These are phyloP conservation scores for Plagiodera versicolora DNA, from an alignment of 2,888 invertebrate genomes.

Conservation along the genomic window DNA sequence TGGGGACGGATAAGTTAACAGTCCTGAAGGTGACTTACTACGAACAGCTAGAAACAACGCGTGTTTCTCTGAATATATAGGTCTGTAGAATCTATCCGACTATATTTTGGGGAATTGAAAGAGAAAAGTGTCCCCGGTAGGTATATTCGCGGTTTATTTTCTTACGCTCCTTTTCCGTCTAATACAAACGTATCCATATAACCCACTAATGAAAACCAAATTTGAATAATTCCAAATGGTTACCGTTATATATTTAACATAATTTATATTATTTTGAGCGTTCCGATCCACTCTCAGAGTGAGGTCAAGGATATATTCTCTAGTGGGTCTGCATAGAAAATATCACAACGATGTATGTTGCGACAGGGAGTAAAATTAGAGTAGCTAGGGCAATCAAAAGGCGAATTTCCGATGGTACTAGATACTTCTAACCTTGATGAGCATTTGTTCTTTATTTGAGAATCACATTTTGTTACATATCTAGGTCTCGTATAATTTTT, in stretches of 20 bases:
- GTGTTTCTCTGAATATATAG: constrained; percentile 15
- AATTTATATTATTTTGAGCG: neutral
- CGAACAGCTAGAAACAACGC: constrained; percentile 16
- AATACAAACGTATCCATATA: no score
- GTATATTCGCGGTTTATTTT: no score
- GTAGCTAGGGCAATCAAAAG: no score
- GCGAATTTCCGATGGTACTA: no score
- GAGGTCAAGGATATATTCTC: neutral
- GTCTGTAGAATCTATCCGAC: neutral
- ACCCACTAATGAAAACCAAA: neutral
- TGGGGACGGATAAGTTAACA: constrained; percentile 20
- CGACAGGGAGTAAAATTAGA: no score
- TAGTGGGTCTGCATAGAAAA: neutral
- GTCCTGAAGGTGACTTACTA: constrained; percentile 18
- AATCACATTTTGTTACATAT: no score
- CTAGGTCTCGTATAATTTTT: no score
- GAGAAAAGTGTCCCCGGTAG: constrained; percentile 1
- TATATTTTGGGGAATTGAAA: neutral
- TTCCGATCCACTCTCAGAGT: neutral
- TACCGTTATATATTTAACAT: neutral
- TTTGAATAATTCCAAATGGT: neutral
- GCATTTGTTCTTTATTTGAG: no score
- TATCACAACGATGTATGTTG: no score
- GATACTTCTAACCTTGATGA: no score
- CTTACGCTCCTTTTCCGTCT: no score